Percentiles rank a stretch among this genome's conserved stretches.
phyloP scores from a whole-genome alignment of 1,140 invertebrate species.

The Ceratina japonica region DNA sequence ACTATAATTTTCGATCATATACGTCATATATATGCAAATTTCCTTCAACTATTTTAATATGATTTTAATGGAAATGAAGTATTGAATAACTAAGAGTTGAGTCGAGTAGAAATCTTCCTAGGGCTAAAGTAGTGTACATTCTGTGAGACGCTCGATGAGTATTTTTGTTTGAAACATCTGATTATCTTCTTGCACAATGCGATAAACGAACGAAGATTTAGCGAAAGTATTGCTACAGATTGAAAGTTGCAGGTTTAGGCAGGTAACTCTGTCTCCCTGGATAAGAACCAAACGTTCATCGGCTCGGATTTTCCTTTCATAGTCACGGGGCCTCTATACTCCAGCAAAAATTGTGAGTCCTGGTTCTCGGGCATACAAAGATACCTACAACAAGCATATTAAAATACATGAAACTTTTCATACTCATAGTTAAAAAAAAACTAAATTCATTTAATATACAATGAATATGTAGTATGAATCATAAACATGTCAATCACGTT shows the following conservation, averaged over 20 bases:
- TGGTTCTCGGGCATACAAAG: slow-evolving; percentile 90
- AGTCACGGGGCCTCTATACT: slow-evolving; percentile 91
- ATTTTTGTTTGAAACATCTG: slow-evolving; percentile 15
- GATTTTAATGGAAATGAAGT: too few relatives aligned
- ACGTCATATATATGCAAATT: too few relatives aligned
- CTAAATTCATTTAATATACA: too few relatives aligned
- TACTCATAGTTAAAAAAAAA: too few relatives aligned
- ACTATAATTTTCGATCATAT: not conserved
- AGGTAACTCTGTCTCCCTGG: slow-evolving; percentile 79
- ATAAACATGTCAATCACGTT: too few relatives aligned
- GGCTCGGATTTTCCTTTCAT: slow-evolving; percentile 98
- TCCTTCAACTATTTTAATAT: too few relatives aligned
- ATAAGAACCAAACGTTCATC: slow-evolving; percentile 97
- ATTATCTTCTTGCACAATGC: not conserved
- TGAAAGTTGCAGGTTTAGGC: slow-evolving; percentile 65
- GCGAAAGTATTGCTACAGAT: slow-evolving; percentile 50
- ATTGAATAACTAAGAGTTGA: not conserved
- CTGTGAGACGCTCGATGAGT: too few relatives aligned
- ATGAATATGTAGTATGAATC: too few relatives aligned
- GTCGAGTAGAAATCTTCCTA: not conserved
- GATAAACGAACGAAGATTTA: not conserved
- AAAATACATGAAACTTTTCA: not conserved
- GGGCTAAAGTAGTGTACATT: too few relatives aligned
- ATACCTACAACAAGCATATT: slow-evolving; percentile 83
- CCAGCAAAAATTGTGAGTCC: slow-evolving; percentile 92